Evolutionary conservation across 35 echinoderm and acorn worm species (phyloP).

Genomic region (Lytechinus variegatus): DNA sequence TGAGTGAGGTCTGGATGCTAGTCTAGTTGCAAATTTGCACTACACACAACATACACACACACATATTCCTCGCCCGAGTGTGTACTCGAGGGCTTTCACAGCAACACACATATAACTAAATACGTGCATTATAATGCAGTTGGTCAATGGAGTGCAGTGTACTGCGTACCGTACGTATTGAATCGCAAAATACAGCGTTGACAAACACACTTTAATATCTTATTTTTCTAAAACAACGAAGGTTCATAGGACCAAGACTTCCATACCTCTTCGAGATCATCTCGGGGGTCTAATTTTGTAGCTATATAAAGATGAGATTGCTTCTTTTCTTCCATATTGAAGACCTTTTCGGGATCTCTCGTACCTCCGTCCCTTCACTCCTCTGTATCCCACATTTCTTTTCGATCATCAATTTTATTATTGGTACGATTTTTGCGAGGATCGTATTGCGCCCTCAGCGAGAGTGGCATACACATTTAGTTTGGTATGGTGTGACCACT

Average conservation of each 20-base stretch:
- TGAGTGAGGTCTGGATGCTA: not conserved
- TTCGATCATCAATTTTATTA: too few relatives aligned
- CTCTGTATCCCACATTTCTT: too few relatives aligned
- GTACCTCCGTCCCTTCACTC: not conserved
- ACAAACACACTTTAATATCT: not conserved
- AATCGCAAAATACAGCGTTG: not conserved
- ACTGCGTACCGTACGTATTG: not conserved
- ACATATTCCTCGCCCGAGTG: too few relatives aligned
- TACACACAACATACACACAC: not conserved
- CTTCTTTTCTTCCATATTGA: conserved; percentile 49
- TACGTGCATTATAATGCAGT: not conserved
- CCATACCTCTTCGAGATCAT: conserved; percentile 35
- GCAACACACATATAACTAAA: not conserved
- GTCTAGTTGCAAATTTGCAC: not conserved
- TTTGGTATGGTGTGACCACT: too few relatives aligned
- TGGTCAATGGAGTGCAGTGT: not conserved
- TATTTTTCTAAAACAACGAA: not conserved
- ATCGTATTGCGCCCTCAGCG: too few relatives aligned
- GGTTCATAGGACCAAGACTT: not conserved
- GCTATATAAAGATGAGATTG: not conserved
- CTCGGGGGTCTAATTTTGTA: conserved; percentile 48
- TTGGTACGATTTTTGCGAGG: too few relatives aligned
- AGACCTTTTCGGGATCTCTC: not conserved
- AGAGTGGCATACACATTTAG: too few relatives aligned
- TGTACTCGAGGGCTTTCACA: not conserved